phyloP scores from a whole-genome alignment of 2,113 vertebrate species.

The Apteryx owenii region DNA sequence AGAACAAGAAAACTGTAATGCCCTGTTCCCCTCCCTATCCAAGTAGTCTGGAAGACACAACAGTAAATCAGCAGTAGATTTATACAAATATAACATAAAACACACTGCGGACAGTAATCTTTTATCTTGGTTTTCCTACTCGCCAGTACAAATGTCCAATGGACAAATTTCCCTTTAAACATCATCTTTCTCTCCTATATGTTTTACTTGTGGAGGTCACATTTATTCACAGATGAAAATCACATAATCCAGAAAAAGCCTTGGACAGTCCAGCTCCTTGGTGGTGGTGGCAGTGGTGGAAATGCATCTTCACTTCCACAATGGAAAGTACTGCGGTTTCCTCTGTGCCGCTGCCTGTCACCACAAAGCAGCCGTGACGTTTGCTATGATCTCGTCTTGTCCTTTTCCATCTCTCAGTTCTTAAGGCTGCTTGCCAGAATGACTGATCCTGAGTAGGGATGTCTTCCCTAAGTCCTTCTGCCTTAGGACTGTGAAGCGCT shows the following conservation, averaged over 20 bases:
- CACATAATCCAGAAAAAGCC: rapidly evolving
- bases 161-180: not conserved
- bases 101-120: not conserved
- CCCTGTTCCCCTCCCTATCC: not conserved
- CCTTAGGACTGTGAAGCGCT: not conserved
- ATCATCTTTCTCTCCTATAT: not conserved
- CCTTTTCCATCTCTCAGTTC: not conserved
- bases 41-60: not conserved
- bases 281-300: not conserved
- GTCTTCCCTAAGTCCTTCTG: not conserved
- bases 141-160: not conserved
- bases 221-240: not conserved
- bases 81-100: not conserved
- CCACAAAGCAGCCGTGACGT: not conserved
- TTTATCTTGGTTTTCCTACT: not conserved
- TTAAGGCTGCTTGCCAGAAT: not conserved
- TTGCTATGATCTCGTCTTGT: not conserved
- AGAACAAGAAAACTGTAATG: not conserved
- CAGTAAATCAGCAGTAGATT: not conserved
- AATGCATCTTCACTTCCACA: not conserved
- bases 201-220: not conserved
- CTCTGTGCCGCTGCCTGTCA: not conserved
- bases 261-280: not conserved
- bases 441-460: not conserved
- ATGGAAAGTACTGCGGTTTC: not conserved